Evolutionary conservation across 2,113 vertebrate species (phyloP), one percentile per base, ranked within the genome.

Genomic region (Vidua chalybeata): DNA sequence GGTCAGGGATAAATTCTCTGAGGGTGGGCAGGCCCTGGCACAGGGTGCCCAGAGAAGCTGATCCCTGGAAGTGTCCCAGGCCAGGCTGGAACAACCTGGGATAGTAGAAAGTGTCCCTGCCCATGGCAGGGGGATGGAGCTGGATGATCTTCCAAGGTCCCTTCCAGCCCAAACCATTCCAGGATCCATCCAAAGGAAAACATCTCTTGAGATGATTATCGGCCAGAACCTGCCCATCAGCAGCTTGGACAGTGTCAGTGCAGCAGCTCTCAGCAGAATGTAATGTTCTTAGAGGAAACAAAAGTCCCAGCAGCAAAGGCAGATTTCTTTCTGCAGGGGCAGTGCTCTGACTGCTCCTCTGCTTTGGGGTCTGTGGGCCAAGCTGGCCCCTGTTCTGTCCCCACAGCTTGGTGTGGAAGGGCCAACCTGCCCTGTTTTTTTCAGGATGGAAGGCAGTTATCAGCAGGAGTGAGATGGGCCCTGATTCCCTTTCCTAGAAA

Each of bases 341-440:
- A 46, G 45, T 0, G 0, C 1, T 9, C 4, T 0, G 0, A 67
- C 27, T 41, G 46, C 63, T 58, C 16, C 61, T 27, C 51, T 7
- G 7, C 66, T 35, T 9, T 14, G 52, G 55, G 30, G 30, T 22
- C 51, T 9, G 18, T 6, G 37, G 80, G 39, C 24, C 35, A 10
- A 62, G 58, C 30, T 83, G 52, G 17, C 5, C 54, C 58, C 16
- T 6, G 1, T 30, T 43, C 48, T 14, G 3, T 11, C 41, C 55
- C 46, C 68, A n/a, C 0, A 6, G 59, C 59, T 59, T 1, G 0
- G 12, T 11, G 14, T 8, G 43, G 66, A 49, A 56, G 10, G 56
- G 39, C 31, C 9, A 12, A 8, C 18, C 8, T 6, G 17, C 33
- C n/a, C 68, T 3, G 1, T 2, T 23, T 43, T 27, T 4, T 4